Conservation (phyloP, 2,888 invertebrate species). For the Microplitis manilae region DNA sequence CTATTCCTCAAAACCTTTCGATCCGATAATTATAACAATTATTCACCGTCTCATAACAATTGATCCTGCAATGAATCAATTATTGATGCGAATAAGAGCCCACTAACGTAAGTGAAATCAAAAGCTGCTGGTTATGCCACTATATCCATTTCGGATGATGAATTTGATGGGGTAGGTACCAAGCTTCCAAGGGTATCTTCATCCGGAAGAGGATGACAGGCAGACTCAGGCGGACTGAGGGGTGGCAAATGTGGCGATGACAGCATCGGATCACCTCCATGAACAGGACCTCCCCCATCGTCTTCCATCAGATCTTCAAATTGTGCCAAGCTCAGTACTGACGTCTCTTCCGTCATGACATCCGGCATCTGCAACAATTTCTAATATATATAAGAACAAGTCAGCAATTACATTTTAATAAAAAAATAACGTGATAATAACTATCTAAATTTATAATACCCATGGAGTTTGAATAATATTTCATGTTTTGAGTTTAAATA, state of each 20-base stretch:
- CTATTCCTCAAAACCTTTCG: background rate
- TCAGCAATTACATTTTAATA: background rate
- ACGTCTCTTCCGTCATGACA: slow-evolving; percentile 74
- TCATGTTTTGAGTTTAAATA: too few relatives aligned
- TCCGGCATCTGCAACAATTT: slow-evolving; percentile 73
- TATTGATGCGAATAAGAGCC: background rate
- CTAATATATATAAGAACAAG: background rate
- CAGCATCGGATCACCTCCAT: slow-evolving; percentile 78
- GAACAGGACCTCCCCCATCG: slow-evolving; percentile 75
- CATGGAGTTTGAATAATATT: too few relatives aligned
- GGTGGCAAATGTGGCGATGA: slow-evolving; percentile 74
- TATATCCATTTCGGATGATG: slow-evolving; percentile 70
- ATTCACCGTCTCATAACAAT: background rate
- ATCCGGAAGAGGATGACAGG: slow-evolving; percentile 66
- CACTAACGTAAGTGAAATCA: background rate
- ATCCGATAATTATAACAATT: background rate
- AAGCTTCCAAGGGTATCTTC: slow-evolving; percentile 68
- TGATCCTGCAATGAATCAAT: background rate
- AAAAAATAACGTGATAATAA: background rate
- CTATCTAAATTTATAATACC: too few relatives aligned
- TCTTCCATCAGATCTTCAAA: slow-evolving; percentile 82
- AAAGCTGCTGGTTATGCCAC: slow-evolving; percentile 65
- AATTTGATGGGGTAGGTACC: slow-evolving; percentile 66
- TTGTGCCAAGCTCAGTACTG: slow-evolving; percentile 75
- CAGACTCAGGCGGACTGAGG: slow-evolving; percentile 66